Conservation (phyloP, 2,888 invertebrate genomes). For the Electrophaes corylata region DNA sequence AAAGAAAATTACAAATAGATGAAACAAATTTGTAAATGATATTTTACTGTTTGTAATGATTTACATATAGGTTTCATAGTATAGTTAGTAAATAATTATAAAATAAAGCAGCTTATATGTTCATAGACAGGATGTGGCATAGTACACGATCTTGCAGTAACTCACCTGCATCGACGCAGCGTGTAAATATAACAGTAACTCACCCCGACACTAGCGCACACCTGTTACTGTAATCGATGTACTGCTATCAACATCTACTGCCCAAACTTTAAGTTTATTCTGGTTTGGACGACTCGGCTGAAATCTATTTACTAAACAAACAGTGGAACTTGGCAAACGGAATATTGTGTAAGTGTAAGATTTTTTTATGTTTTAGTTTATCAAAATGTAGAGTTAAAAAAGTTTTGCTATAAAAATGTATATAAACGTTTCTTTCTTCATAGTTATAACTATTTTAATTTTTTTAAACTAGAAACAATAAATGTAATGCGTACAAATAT, state of each 20-base stretch:
- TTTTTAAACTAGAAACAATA: too few relatives aligned
- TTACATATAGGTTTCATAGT: neutral
- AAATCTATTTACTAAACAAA: neutral
- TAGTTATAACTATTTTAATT: too few relatives aligned
- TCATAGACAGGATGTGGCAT: conserved; percentile 11
- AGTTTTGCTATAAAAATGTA: too few relatives aligned
- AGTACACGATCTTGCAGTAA: conserved; percentile 31
- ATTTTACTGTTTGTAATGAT: too few relatives aligned
- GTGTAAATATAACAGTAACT: conserved; percentile 74
- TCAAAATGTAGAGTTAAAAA: too few relatives aligned
- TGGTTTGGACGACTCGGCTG: conserved; percentile 10
- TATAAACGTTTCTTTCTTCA: too few relatives aligned
- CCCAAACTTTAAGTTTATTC: conserved; percentile 32
- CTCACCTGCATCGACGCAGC: conserved; percentile 35
- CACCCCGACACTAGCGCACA: conserved; percentile 68
- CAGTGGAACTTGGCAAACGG: neutral
- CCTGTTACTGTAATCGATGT: conserved; percentile 76
- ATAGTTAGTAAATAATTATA: neutral
- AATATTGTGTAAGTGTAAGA: too few relatives aligned
- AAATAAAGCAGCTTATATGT: neutral
- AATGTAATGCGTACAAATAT: too few relatives aligned
- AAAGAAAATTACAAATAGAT: too few relatives aligned
- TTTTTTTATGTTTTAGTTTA: too few relatives aligned
- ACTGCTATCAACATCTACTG: conserved; percentile 48
- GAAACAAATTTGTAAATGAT: too few relatives aligned